Evolutionary conservation across 2,113 vertebrate species (phyloP), one percentile per base, ranked within the genome.

Genomic region (Panthera uncia): DNA sequence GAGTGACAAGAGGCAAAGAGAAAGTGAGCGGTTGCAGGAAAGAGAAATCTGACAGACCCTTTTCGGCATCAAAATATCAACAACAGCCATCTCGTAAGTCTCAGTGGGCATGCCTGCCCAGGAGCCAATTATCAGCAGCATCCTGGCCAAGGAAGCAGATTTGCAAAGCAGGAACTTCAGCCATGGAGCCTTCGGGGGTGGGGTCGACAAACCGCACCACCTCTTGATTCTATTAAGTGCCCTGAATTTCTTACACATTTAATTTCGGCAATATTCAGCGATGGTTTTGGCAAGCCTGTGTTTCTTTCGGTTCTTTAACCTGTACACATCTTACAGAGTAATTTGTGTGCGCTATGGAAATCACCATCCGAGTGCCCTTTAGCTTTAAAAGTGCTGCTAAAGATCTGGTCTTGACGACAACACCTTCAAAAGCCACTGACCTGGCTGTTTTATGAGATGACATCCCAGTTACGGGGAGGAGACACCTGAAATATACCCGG

Each of bases 41-140:
- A 95, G 93, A 94, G 74, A 92, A 91, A 88, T 52, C 73, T 97
- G 96, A 97, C 95, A 97, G 92, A 92, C 63, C 73, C 76, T 91
- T 96, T 92, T 65, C 10, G 25, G 90, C 85, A 93, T 95, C 68
- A 89, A 50, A 98, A 97, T 91, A 93, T 63, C 97, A 91, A 92
- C 96, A 94, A 76, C 87, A 93, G 95, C 73, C 73, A 96, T 96
- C 95, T 88, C 21, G 1, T 83, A 82, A 83, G 45, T 95, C 80
- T 95, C 95, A 69, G 38, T 90, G 93, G 94, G 85, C 89, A 45
- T 5, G 66, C 94, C 69, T 91, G 36, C 52, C 31, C 23, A 55
- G 86, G 85, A 91, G 69, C 82, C 93, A 79, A 69, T 96, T 95
- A 97, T 63, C 33, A 96, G 78, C 48, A 91, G 80, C 23, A 52